Base-by-base conservation (phyloP, 2,888 invertebrate genomes). In the Ypsolopha sequella region DNA sequence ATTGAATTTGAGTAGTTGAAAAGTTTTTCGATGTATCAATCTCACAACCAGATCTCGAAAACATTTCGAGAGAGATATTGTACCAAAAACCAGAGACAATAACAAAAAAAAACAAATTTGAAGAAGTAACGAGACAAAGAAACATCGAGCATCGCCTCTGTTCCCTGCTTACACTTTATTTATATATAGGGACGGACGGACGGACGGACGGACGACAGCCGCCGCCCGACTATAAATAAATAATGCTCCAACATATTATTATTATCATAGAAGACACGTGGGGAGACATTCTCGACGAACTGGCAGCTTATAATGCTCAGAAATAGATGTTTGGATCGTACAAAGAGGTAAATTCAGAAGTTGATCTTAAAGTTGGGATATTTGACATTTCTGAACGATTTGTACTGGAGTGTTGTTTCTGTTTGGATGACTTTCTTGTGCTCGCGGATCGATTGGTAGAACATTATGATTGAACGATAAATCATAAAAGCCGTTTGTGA, bases 161-260 rank as follows among this genome's bases (percentile, higher is more conserved):
- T 55, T 53, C 52, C 45, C 49, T 43, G 57, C 56, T 58, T 61
- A 58, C 59, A 60, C 58, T 58, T 57, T 62, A 64, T 66, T 73
- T 71, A 74, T 74, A 74, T 73, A 74, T 71, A 36, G 47, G 48
- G 48, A 24, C 24, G 60, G 72, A 68, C 71, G 70, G 75, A 78
- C 80, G 74, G 80, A 82, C 82, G 74, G 77, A 80, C 81, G 80
- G 76, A 72, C 84, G 85, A 85, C 85, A 85, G 84, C 82, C 82
- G 84, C 81, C 75, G 78, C 76, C 76, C 70, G 67, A 73, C 84
- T 85, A 86, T 86, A 85, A 85, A 86, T 85, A 85, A 84, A 81
- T 84, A 82, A 85, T 84, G 82, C 84, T 82, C 81, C 80, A 84
- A 80, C 81, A 84, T 85, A 81, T 84, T 84, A 84, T 85, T 85